These are phyloP conservation scores for Punctoribates punctum DNA, from an alignment of 2,888 invertebrate genomes.

Conservation along the genomic window DNA sequence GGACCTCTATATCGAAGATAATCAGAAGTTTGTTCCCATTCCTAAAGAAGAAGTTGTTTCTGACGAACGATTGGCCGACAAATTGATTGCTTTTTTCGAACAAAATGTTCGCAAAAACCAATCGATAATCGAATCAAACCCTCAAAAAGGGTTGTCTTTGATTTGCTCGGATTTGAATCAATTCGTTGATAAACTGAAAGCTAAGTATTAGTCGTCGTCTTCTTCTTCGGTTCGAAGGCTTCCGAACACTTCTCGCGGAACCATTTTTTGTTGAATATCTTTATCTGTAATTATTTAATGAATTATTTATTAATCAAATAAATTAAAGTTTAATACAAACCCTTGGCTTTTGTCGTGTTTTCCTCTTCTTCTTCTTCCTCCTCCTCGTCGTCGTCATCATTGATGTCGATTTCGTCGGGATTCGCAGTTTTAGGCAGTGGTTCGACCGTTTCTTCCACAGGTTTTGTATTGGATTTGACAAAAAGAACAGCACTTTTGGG, in stretches of 20 bases:
- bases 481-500: constrained; percentile 35
- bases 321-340: constrained; percentile 37
- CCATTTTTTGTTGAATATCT: constrained; percentile 66
- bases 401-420: constrained; percentile 55
- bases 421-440: constrained; percentile 49
- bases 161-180: background rate
- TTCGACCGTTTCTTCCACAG: constrained; percentile 1
- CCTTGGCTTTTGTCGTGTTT: constrained; percentile 13
- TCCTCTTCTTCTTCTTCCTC: constrained; percentile 47
- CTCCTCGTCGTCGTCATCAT: constrained; percentile 45
- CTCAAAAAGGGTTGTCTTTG: background rate
- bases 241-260: constrained; percentile 90
- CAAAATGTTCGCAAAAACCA: no score
- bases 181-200: background rate
- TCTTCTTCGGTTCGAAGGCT: constrained; percentile 60
- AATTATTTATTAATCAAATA: constrained; percentile 34
- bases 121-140: no score
- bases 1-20: background rate
- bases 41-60: no score
- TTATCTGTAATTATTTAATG: constrained; percentile 56
- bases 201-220: constrained; percentile 14
- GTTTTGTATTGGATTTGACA: constrained; percentile 30
- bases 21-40: background rate
- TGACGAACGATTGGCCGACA: no score
- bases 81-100: no score